These are phyloP conservation scores for Morone chrysops DNA, from an alignment of 2,113 vertebrate species.

Conservation along the genomic window DNA sequence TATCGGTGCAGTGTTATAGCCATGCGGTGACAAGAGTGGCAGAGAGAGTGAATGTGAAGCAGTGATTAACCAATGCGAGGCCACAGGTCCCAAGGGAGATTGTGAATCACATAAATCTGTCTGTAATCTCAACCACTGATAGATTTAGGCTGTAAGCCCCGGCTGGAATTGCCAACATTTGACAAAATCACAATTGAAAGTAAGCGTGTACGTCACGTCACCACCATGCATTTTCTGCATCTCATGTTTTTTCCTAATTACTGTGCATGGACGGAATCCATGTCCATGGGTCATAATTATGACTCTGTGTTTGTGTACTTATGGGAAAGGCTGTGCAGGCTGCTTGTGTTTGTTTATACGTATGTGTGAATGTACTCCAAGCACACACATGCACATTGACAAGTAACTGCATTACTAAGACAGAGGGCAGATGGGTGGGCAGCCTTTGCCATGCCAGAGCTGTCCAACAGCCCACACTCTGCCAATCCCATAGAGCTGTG, in stretches of 20 bases:
- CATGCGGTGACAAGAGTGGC: slow-evolving; percentile 52
- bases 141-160: slow-evolving; percentile 79
- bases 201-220: slow-evolving; percentile 50
- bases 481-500: slow-evolving; percentile 73
- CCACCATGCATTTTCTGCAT: slow-evolving; percentile 42
- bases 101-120: slow-evolving; percentile 83
- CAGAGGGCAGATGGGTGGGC: slow-evolving; percentile 81
- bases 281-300: slow-evolving; percentile 56
- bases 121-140: slow-evolving; percentile 84
- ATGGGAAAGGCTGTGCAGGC: slow-evolving; percentile 42
- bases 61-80: slow-evolving; percentile 77
- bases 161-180: slow-evolving; percentile 81
- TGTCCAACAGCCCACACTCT: slow-evolving; percentile 71
- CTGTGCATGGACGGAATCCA: slow-evolving; percentile 60
- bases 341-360: slow-evolving; percentile 61
- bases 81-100: slow-evolving; percentile 74
- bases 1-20: slow-evolving; percentile 53
- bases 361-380: slow-evolving; percentile 53
- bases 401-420: slow-evolving; percentile 74
- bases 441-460: slow-evolving; percentile 75
- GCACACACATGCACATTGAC: slow-evolving; percentile 59
- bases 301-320: slow-evolving; percentile 56
- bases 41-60: slow-evolving; percentile 75
- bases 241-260: slow-evolving; percentile 62
- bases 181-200: slow-evolving; percentile 76